These are phyloP conservation scores for Microctenopoma stevenorrisi DNA, from an alignment of 2,797 vertebrate genomes.

Conservation along the genomic window DNA sequence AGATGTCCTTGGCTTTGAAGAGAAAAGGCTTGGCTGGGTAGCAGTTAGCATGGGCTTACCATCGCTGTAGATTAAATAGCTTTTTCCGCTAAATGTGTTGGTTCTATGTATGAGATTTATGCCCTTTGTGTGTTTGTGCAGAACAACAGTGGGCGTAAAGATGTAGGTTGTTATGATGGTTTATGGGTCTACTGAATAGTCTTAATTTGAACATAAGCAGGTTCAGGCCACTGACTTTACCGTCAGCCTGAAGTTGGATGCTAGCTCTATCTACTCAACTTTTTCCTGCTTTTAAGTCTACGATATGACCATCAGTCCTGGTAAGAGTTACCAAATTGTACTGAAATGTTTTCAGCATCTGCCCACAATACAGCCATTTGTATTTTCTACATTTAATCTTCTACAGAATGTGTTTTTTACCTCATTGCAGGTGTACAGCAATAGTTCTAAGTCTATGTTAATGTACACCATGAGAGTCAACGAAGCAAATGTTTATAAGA, in stretches of 20 bases:
- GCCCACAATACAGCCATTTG: slow-evolving; percentile 3
- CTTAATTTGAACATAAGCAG: slow-evolving; percentile 24
- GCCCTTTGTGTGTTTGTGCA: slow-evolving; percentile 42
- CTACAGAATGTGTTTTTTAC: background rate
- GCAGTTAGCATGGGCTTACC: slow-evolving; percentile 39
- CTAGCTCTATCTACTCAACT: slow-evolving; percentile 32
- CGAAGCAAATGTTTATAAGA: too few relatives aligned
- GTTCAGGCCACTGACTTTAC: slow-evolving; percentile 47
- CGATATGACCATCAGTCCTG: slow-evolving; percentile 11
- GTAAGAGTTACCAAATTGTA: slow-evolving; percentile 36
- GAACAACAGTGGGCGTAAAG: slow-evolving; percentile 38
- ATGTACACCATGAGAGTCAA: too few relatives aligned
- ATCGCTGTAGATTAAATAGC: slow-evolving; percentile 57
- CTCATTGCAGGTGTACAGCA: background rate
- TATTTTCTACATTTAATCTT: background rate
- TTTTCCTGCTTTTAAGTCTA: slow-evolving; percentile 2
- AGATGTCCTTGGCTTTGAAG: slow-evolving; percentile 57
- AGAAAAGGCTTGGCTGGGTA: slow-evolving; percentile 41
- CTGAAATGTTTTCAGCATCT: background rate
- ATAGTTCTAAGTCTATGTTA: too few relatives aligned
- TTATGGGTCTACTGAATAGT: slow-evolving; percentile 45
- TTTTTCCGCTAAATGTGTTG: slow-evolving; percentile 46
- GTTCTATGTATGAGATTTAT: slow-evolving; percentile 56
- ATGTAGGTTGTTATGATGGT: slow-evolving; percentile 53
- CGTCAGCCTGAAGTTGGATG: slow-evolving; percentile 60